These are phyloP conservation scores for Equus przewalskii DNA, from an alignment of 2,113 vertebrate genomes.

Conservation along the genomic window DNA sequence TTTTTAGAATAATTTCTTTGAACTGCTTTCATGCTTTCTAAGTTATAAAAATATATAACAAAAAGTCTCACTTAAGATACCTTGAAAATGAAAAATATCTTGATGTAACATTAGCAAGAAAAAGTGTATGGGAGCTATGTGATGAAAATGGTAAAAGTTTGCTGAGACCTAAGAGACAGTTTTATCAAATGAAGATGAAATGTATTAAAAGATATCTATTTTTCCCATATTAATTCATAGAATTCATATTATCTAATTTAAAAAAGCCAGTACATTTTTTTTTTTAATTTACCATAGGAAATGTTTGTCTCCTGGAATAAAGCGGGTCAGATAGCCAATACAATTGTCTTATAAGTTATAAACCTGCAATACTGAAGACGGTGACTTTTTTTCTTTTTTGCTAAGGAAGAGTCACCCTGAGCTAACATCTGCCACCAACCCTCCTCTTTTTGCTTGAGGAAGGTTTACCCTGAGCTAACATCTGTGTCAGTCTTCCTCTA, in stretches of 20 bases:
- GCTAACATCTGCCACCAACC: no score
- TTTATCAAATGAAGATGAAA: constrained; percentile 34
- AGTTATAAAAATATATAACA: constrained; percentile 29
- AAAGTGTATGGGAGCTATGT: neutral
- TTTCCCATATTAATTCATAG: neutral
- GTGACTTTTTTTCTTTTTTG: no score
- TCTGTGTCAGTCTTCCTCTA: no score
- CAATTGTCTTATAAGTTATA: neutral
- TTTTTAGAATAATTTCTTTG: constrained; percentile 27
- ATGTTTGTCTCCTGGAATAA: neutral
- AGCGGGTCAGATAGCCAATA: neutral
- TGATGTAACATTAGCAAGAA: neutral
- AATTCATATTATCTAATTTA: neutral
- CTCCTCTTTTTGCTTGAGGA: no score
- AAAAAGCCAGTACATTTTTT: neutral
- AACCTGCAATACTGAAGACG: neutral
- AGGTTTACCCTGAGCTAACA: no score
- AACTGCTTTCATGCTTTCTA: constrained; percentile 50
- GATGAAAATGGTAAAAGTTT: constrained; percentile 45
- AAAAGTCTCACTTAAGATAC: constrained; percentile 36
- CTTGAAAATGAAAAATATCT: neutral
- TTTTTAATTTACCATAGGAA: neutral
- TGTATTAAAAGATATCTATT: neutral
- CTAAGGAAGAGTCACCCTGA: no score
- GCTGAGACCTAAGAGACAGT: neutral